Evolutionary conservation across 2,888 invertebrate species (phyloP), one percentile per base, ranked within the genome.

Genomic region (Stegophylla sp.): DNA sequence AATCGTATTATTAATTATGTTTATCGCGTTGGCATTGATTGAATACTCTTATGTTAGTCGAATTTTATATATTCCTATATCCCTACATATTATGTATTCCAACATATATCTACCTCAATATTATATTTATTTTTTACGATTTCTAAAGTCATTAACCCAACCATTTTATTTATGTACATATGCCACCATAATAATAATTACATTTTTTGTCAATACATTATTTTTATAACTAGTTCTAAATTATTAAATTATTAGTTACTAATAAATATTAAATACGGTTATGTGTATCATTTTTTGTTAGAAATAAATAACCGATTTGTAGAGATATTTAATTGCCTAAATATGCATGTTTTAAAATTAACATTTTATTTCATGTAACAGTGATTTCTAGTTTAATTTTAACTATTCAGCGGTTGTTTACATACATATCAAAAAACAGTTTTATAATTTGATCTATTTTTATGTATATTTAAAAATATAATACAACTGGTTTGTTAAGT

Each of bases 21-120:
- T 71, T 61, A 79, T 79, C 61, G 17, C 51, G 61, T 71, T 79
- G 79, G 71, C 79, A 79, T 79, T 79, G 79, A 79, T 79, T 79
- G 79, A 79, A 71, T 79, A 71, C 45, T 66, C 23, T 23, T 28
- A 34, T 34, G 7, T 34, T 34, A 13, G 41, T 56, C 26, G 59
- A 15, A 59, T 43, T 72, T 26, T 45, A 56, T 23, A 20, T 56
- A 56, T 56, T 56, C 2, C 45, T 10, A 53, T 20, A 34, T 41
- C 10, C n/a, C 48, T 17, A 9, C 26, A 28, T 69, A 20, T n/a
- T 51, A 69, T 51, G n/a, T 61, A 48, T 20, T 48, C 28, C 10
- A 51, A 48, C 13, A 48, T 34, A 34, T 63, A 15, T 64, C 1
- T n/a, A 64, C 7, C 10, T 64, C 7, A n/a, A 53, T 75, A 41